Percentiles rank a stretch among this genome's conserved stretches.
phyloP scores from a whole-genome alignment of 2,113 vertebrate genomes.

The Sorex araneus region DNA sequence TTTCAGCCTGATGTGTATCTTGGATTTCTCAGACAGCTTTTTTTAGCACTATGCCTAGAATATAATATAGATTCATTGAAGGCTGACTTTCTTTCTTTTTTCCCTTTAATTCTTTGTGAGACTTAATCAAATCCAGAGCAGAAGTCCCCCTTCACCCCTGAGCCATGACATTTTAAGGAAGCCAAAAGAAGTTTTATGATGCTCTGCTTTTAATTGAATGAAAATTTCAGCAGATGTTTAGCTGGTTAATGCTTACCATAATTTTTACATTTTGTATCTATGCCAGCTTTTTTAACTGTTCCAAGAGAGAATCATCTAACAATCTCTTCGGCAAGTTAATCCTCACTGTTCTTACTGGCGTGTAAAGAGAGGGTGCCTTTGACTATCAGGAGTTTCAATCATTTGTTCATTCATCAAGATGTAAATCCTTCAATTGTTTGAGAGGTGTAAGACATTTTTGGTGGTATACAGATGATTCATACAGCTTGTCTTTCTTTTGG shows the following conservation, averaged over 20 bases:
- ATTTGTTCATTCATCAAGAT: not conserved
- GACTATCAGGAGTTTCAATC: not conserved
- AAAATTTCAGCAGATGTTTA: constrained; percentile 82
- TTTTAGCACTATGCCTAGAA: not conserved
- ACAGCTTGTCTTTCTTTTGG: not conserved
- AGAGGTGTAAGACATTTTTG: not conserved
- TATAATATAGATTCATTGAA: constrained; percentile 29
- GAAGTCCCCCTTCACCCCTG: constrained; percentile 42
- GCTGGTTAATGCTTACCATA: constrained; percentile 74
- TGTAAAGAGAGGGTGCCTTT: constrained; percentile 38
- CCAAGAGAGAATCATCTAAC: constrained; percentile 17
- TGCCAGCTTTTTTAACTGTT: constrained; percentile 67
- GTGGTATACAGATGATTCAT: not conserved
- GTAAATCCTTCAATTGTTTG: not conserved
- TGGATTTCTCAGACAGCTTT: constrained; percentile 38
- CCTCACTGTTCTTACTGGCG: not conserved
- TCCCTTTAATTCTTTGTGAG: constrained; percentile 49
- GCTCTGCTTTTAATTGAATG: constrained; percentile 79
- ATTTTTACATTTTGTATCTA: constrained; percentile 74
- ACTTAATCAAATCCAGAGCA: constrained; percentile 68
- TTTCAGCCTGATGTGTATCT: constrained; percentile 35
- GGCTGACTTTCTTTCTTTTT: constrained; percentile 28
- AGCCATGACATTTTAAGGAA: constrained; percentile 78
- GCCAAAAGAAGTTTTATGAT: constrained; percentile 71
- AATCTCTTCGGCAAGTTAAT: constrained; percentile 45